Base-by-base conservation (phyloP, 2,888 invertebrate species). In the Eretmocerus hayati region DNA sequence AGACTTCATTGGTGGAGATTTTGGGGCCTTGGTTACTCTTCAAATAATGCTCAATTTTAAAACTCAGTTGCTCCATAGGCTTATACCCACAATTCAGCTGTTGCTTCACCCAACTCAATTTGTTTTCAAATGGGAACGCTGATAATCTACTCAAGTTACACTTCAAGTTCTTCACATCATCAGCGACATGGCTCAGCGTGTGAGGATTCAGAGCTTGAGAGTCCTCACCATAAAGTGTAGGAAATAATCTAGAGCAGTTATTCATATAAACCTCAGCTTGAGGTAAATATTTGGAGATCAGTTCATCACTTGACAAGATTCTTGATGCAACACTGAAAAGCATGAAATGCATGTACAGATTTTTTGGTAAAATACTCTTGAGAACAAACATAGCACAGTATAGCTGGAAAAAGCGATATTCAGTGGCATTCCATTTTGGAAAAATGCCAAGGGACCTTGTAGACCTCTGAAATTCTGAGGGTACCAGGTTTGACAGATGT, bases 381-480 rank as follows among this genome's bases (percentile, higher is more conserved):
- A 56, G 18, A 19, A 59, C 54, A 15, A 62, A 41, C 6, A 56
- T 51, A 15, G 60, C 62, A 23, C 51, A 48, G 38, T 63, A 58
- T 9, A 55, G 47, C 15, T 50, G 31, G 42, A 57, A 53, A 35
- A 55, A 54, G 16, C 50, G 33, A 19, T 50, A 49, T 26, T 56
- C 54, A 20, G 50, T 54, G 5, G 55, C 56, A 43, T 56, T 58
- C 46, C 51, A 50, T 16, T 50, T 40, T 6, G 23, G 9, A 19
- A 55, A 11, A 23, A 42, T 38, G 9, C 21, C 18, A 13, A 48
- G 13, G 1, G 52, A 46, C 41, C 53, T 4, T 53, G n/a, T 44
- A 15, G 45, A 49, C 16, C 55, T 44, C 21, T 54, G 52, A 40
- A 58, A 58, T 26, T 58, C 52, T 0, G 8, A 8, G 2, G 54